Evolutionary conservation across 1,140 invertebrate genomes (phyloP).

Genomic region (Pogonus chalceus): DNA sequence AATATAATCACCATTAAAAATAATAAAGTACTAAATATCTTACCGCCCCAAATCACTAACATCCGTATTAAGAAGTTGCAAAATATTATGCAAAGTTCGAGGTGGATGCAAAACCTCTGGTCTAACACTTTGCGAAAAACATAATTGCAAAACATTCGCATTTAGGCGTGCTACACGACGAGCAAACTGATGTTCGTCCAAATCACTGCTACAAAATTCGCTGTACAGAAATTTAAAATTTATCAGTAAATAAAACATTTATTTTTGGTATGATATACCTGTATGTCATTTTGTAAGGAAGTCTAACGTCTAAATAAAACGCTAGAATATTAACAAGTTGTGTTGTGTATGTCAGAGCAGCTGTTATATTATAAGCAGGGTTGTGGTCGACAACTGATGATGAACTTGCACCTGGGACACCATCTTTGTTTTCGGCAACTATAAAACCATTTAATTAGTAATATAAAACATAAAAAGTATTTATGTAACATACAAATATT

Average conservation of each 20-base stretch:
- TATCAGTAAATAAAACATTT: background rate
- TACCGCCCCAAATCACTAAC: slow-evolving; percentile 60
- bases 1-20: slow-evolving; percentile 16
- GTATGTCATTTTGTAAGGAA: slow-evolving; percentile 66
- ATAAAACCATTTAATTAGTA: slow-evolving; percentile 21
- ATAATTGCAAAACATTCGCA: slow-evolving; percentile 71
- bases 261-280: slow-evolving; percentile 39
- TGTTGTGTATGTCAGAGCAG: slow-evolving; percentile 68
- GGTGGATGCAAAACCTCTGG: slow-evolving; percentile 50
- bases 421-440: slow-evolving; percentile 57
- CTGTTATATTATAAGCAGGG: slow-evolving; percentile 62
- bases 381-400: slow-evolving; percentile 45
- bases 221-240: slow-evolving; percentile 39
- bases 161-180: slow-evolving; percentile 67
- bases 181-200: slow-evolving; percentile 61
- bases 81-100: slow-evolving; percentile 63
- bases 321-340: slow-evolving; percentile 72
- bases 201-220: slow-evolving; percentile 56
- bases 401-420: slow-evolving; percentile 39
- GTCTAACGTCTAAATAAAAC: slow-evolving; percentile 61
- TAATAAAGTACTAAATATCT: slow-evolving; percentile 16
- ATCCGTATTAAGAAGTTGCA: slow-evolving; percentile 55
- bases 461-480: background rate
- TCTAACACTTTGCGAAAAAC: slow-evolving; percentile 67
- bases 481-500: background rate